A percentile compares a stretch with the other conserved stretches of the same genome.
These are phyloP conservation scores for Sarcophaga subvicina DNA, from an alignment of 2,888 invertebrate genomes.

Conservation along the genomic window DNA sequence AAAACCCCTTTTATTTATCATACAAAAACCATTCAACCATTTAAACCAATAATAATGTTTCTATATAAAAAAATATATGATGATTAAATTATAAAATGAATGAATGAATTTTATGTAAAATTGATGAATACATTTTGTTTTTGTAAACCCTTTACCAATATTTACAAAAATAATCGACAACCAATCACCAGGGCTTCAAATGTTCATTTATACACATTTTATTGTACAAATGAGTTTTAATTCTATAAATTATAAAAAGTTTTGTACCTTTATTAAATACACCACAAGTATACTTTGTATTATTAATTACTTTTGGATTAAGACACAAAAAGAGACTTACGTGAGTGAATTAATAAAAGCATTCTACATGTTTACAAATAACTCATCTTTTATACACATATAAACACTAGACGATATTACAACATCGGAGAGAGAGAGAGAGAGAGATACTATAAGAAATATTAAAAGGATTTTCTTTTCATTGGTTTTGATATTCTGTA, in stretches of 20 bases:
- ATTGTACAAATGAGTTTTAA: constrained; percentile 21
- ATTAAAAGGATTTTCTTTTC: constrained; percentile 9
- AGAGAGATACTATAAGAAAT: neutral
- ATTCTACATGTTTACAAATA: neutral
- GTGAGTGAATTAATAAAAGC: constrained; percentile 13
- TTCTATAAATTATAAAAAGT: constrained; percentile 11
- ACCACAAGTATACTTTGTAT: constrained; percentile 6
- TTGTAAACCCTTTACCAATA: constrained; percentile 64
- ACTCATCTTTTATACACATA: neutral
- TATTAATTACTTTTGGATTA: constrained; percentile 45
- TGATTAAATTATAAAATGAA: constrained; percentile 45
- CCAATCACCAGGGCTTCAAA: constrained; percentile 69
- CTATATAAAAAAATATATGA: constrained; percentile 24
- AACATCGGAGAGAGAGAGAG: constrained; percentile 11
- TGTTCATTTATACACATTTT: constrained; percentile 34
- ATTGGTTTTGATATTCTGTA: constrained; percentile 64
- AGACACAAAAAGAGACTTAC: constrained; percentile 44
- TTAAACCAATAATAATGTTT: constrained; percentile 32
- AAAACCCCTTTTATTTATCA: constrained; percentile 33
- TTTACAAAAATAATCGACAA: constrained; percentile 65
- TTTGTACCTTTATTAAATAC: constrained; percentile 9
- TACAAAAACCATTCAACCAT: constrained; percentile 34
- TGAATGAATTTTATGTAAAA: constrained; percentile 50
- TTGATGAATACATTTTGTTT: constrained; percentile 33
- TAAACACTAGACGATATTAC: constrained; percentile 36